A percentile compares a stretch with the other conserved stretches of the same genome.
Evolutionary conservation across 37 sponge, comb jelly and placozoan species (phyloP).

Genomic region (Sycon ciliatum): DNA sequence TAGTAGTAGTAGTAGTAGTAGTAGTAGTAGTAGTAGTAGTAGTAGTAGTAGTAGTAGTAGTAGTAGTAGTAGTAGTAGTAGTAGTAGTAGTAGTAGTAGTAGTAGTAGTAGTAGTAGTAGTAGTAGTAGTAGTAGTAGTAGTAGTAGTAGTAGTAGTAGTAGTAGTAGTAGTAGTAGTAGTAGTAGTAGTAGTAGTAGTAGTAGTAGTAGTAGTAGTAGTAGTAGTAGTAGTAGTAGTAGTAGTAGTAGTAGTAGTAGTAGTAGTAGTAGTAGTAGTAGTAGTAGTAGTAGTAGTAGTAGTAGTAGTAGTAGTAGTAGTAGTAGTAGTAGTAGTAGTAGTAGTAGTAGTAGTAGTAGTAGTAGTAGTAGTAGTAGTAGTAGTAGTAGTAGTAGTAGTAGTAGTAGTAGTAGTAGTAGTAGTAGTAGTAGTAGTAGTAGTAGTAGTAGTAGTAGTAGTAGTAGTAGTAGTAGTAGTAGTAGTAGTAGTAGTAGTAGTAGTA

Average conservation of each 20-base stretch:
- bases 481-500: conserved; percentile 9
- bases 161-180: conserved; percentile 2
- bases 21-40: conserved; percentile 9
- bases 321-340: conserved; percentile 2
- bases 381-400: conserved; percentile 2
- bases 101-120: conserved; percentile 2
- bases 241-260: conserved; percentile 9
- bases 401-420: conserved; percentile 9
- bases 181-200: conserved; percentile 9
- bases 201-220: conserved; percentile 2
- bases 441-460: conserved; percentile 2
- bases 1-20: conserved; percentile 9
- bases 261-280: conserved; percentile 2
- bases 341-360: conserved; percentile 9
- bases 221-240: conserved; percentile 9
- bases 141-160: conserved; percentile 9
- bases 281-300: conserved; percentile 9
- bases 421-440: conserved; percentile 9
- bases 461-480: conserved; percentile 9
- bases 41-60: conserved; percentile 2
- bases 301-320: conserved; percentile 9
- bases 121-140: conserved; percentile 9
- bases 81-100: conserved; percentile 9
- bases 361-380: conserved; percentile 9
- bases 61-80: conserved; percentile 9